These are phyloP conservation scores for Cynoglossus semilaevis DNA, from an alignment of 2,113 vertebrate species.

Conservation along the genomic window DNA sequence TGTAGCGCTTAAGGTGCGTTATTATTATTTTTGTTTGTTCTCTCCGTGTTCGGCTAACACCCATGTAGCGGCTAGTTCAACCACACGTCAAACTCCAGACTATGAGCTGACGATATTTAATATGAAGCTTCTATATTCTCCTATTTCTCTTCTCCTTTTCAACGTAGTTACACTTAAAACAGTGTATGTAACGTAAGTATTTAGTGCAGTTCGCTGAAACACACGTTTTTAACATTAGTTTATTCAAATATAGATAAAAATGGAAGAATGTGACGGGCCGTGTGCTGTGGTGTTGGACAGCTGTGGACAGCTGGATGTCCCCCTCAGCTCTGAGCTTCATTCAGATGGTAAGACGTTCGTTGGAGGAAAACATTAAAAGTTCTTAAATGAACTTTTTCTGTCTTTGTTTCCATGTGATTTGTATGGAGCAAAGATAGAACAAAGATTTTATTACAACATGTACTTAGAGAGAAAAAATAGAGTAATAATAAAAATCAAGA, in stretches of 20 bases:
- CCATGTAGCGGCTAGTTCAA: neutral
- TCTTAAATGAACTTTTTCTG: too few species aligned
- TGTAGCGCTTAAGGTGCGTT: neutral
- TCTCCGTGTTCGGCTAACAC: neutral
- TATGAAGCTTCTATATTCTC: neutral
- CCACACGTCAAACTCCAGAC: neutral
- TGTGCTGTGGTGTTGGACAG: conserved; percentile 5
- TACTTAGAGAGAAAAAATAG: too few species aligned
- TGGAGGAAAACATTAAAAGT: too few species aligned
- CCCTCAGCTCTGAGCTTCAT: conserved; percentile 31
- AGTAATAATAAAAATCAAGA: too few species aligned
- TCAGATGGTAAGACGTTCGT: conserved; percentile 36
- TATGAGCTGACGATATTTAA: neutral
- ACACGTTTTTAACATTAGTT: neutral
- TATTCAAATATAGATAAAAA: conserved; percentile 10
- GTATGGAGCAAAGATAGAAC: too few species aligned
- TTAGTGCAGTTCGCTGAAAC: too few species aligned
- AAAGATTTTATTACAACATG: too few species aligned
- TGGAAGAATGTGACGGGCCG: conserved; percentile 32
- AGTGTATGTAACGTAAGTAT: too few species aligned
- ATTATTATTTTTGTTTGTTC: neutral
- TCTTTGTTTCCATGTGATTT: too few species aligned
- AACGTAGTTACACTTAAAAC: too few species aligned
- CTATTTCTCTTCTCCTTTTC: too few species aligned
- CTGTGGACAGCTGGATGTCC: conserved; percentile 5